Evolutionary conservation across 2,888 invertebrate species (phyloP).

Genomic region (Notodonta dromedarius): DNA sequence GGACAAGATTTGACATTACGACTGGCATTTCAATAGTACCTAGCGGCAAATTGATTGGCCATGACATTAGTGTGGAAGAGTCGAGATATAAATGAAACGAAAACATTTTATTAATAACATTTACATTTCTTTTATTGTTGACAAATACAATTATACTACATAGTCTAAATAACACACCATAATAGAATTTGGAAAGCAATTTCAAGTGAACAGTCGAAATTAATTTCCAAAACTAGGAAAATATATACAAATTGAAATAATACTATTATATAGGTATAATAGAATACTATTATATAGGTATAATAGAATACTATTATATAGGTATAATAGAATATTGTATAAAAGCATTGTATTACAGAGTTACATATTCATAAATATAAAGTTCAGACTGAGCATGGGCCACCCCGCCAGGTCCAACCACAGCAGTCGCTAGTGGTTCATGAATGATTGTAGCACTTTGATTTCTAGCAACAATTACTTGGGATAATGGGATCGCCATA

Average conservation of each 20-base stretch:
- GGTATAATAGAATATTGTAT: constrained; percentile 22
- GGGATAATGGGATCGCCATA: constrained; percentile 88
- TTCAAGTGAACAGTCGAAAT: constrained; percentile 72
- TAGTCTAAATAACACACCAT: constrained; percentile 14
- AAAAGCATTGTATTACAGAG: constrained; percentile 39
- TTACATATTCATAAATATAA: constrained; percentile 77
- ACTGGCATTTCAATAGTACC: constrained; percentile 2
- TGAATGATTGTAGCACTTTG: constrained; percentile 86
- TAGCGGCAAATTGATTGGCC: constrained; percentile 13
- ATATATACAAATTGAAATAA: not conserved
- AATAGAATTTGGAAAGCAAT: constrained; percentile 58
- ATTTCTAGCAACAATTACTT: constrained; percentile 85
- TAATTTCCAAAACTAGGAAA: constrained; percentile 51
- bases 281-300: not conserved
- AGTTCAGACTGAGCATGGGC: constrained; percentile 91
- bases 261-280: constrained; percentile 1
- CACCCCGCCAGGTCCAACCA: constrained; percentile 90
- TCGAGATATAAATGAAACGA: constrained; percentile 22
- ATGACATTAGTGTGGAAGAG: constrained; percentile 20
- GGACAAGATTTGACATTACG: not conserved
- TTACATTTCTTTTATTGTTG: constrained; percentile 23
- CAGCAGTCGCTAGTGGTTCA: constrained; percentile 87
- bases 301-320: not conserved
- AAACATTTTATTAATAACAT: constrained; percentile 15
- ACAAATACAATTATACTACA: constrained; percentile 8